Base-by-base conservation (phyloP, 2,797 vertebrate species). In the Acanthis flammea region DNA sequence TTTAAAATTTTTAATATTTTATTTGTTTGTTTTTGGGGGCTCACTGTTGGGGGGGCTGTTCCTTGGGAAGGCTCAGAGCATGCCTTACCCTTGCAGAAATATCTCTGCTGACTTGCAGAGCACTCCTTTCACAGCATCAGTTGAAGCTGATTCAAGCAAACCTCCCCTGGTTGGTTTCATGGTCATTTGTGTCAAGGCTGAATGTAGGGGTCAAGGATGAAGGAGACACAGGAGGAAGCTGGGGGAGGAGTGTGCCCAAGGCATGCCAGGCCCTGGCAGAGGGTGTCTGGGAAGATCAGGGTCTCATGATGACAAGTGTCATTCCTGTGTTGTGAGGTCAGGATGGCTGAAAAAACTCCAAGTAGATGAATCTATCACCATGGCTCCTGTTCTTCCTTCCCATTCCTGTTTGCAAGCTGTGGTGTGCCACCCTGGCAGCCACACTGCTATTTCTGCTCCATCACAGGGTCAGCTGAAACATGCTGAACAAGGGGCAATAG, bases 381-480 rank as follows among this genome's bases (percentile, higher is more conserved):
- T n/a, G 30, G 19, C 39, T 88, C 12, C 28, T 85, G 65, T 53
- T 45, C 55, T 55, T 47, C 47, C 18, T 85, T 35, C 50, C 35
- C 19, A 6, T 65, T 54, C 47, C 48, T 48, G 10, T 42, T 24
- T 66, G 55, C 22, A 78, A 50, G 50, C 44, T 90, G 41, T 66
- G 33, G 6, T 37, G 4, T 23, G 1, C 13, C 33, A 28, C 19
- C 45, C 53, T 90, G 19, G 19, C 61, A 83, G 28, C 41, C 31
- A 58, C 6, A 1, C 58, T 77, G 7, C 86, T 88, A 71, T 87
- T 95, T 92, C 72, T 91, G 74, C 45, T 90, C 31, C 30, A 11
- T 79, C 61, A 54, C 54, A 45, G 51, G 61, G 80, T 95, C 54
- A 71, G 47, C 47, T 82, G 54, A 88, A 91, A 92, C 27, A 21